phyloP scores from a whole-genome alignment of 2,888 invertebrate genomes.

The Dryobota labecula region DNA sequence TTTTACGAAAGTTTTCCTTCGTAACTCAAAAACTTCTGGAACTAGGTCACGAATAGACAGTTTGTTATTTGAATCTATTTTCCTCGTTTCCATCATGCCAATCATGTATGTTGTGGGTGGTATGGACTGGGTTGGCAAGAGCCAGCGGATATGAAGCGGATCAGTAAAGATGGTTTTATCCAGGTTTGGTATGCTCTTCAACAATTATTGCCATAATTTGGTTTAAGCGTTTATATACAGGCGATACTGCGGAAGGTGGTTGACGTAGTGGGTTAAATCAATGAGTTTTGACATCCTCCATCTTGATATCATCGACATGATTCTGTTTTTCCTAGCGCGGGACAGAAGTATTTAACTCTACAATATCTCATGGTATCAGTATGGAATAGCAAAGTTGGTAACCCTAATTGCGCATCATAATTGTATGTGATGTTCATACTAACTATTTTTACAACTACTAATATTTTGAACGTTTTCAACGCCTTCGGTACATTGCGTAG shows the following conservation, averaged over 20 bases:
- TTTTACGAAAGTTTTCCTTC: constrained; percentile 42
- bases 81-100: constrained; percentile 30
- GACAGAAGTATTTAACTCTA: background rate
- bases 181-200: background rate
- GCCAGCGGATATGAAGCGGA: background rate
- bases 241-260: background rate
- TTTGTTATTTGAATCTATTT: constrained; percentile 42
- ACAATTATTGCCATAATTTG: background rate
- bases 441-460: constrained; percentile 49
- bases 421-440: constrained; percentile 34
- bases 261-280: background rate
- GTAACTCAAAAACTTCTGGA: constrained; percentile 33
- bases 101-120: constrained; percentile 6
- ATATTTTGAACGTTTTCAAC: constrained; percentile 58
- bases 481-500: constrained; percentile 56
- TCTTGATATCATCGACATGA: background rate
- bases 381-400: background rate
- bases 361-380: background rate
- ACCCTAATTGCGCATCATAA: constrained; percentile 23
- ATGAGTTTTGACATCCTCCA: background rate
- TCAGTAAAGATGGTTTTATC: background rate
- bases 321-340: background rate
- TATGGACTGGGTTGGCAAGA: background rate
- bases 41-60: constrained; percentile 49
- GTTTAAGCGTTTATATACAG: background rate